phyloP scores from a whole-genome alignment of 2,797 vertebrate genomes.

The Helostoma temminkii region DNA sequence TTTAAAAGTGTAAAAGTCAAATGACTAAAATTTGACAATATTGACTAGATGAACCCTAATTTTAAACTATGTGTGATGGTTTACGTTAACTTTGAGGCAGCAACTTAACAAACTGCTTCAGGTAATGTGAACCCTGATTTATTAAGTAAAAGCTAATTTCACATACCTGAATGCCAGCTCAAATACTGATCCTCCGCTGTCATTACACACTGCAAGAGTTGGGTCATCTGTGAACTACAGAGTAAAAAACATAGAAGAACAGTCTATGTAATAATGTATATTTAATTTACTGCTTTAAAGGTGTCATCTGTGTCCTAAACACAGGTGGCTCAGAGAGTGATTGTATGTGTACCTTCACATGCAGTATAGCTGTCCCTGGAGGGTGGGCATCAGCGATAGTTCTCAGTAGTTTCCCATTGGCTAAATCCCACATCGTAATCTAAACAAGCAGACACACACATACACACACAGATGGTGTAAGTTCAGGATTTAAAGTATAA shows the following conservation, averaged over 20 bases:
- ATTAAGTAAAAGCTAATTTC: background rate
- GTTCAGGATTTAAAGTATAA: background rate
- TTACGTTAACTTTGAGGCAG: no score
- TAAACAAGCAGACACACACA: conserved; percentile 55
- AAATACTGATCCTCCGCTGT: conserved; percentile 98
- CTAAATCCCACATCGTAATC: conserved; percentile 99
- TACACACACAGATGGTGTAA: background rate
- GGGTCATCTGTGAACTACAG: conserved; percentile 96
- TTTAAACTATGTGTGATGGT: no score
- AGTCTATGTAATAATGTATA: background rate
- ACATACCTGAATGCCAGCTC: conserved; percentile 96
- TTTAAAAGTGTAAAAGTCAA: no score
- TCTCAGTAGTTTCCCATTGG: conserved; percentile 94
- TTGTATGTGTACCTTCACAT: conserved; percentile 89
- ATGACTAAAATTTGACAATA: no score
- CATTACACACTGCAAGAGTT: conserved; percentile 95
- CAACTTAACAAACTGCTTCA: no score
- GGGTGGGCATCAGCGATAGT: conserved; percentile 97
- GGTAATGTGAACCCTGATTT: background rate
- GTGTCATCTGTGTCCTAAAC: background rate
- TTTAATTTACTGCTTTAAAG: background rate
- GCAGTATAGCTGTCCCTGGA: conserved; percentile 96
- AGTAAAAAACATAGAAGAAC: background rate
- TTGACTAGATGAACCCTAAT: no score
- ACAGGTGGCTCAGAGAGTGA: no score